A percentile compares a stretch with the other conserved stretches of the same genome.
Conservation (phyloP, 2,113 vertebrate genomes). For the Zingel zingel region DNA sequence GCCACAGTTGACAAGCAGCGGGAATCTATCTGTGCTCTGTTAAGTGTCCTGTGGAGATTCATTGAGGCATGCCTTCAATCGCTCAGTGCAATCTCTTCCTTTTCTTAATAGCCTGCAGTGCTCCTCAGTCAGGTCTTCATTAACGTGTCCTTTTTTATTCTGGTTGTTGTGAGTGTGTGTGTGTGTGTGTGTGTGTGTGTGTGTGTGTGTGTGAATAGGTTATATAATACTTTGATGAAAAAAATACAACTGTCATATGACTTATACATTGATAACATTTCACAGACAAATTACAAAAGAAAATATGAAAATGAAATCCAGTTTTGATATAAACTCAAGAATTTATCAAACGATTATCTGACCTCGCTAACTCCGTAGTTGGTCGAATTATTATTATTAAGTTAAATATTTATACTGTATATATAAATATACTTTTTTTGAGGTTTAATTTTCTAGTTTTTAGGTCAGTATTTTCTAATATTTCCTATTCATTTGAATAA, state of each 20-base stretch:
- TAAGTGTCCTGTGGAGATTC: constrained; percentile 67
- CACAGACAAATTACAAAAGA: background rate
- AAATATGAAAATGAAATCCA: background rate
- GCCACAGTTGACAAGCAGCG: constrained; percentile 56
- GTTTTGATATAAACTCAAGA: background rate
- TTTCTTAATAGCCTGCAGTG: constrained; percentile 38
- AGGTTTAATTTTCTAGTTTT: background rate
- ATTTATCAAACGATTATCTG: background rate
- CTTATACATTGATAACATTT: background rate
- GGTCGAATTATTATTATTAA: background rate
- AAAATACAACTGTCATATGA: background rate
- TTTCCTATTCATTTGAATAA: background rate
- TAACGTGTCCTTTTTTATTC: constrained; percentile 44
- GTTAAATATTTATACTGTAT: background rate
- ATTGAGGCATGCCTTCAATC: constrained; percentile 52
- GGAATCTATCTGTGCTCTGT: constrained; percentile 53
- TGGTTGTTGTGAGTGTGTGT: background rate
- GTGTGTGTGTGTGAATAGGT: background rate
- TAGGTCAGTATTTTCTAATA: background rate
- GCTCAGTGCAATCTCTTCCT: constrained; percentile 40
- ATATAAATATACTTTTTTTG: too few relatives aligned
- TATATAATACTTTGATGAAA: background rate
- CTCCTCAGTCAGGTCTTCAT: constrained; percentile 52
- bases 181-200: background rate
- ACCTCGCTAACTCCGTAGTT: background rate